Base-by-base conservation (phyloP, 2,888 invertebrate species). In the Orthosia gracilis region DNA sequence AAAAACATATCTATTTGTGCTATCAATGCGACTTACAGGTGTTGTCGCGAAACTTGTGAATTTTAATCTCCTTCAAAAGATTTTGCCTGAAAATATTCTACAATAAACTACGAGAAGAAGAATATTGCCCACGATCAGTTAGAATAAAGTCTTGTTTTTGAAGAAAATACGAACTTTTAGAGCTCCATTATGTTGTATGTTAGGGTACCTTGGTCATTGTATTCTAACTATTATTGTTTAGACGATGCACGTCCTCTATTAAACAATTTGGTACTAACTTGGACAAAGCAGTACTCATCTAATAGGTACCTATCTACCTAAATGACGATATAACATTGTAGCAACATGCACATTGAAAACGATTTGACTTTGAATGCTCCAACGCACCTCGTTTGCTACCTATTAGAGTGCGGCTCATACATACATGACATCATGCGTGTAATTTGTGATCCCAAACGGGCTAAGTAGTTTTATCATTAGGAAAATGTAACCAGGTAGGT, bases 321-420 rank as follows among this genome's bases (percentile, higher is more conserved):
- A 50, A 77, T 45, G 21, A 63, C 7, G 47, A 50, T 55, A 50
- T n/a, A 50, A 12, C 58, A 52, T 63, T 71, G 59, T 65, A 65
- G 49, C 45, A 78, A 63, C 52, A 54, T 83, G 70, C 52, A 61
- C 49, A 73, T 50, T 65, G 59, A 79, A 80, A 80, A 68, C 49
- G 45, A 80, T 80, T 80, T 73, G 80, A 80, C 74, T 80, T 84
- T 80, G 75, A 80, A 80, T 63, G 81, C 64, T 69, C 75, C 23
- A 65, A 80, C 80, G 80, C 75, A 73, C 69, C 65, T 84, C 73
- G 81, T 73, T 58, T 84, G 74, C 26, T 73, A 61, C 80, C 57
- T 80, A 80, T 84, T 80, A 66, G 40, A 73, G 58, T 80, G 74
- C 65, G 59, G 50, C 31, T 80, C 68, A 80, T 73, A 45, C 80